Conservation (phyloP, 2,113 vertebrate genomes). For the Panthera uncia region DNA sequence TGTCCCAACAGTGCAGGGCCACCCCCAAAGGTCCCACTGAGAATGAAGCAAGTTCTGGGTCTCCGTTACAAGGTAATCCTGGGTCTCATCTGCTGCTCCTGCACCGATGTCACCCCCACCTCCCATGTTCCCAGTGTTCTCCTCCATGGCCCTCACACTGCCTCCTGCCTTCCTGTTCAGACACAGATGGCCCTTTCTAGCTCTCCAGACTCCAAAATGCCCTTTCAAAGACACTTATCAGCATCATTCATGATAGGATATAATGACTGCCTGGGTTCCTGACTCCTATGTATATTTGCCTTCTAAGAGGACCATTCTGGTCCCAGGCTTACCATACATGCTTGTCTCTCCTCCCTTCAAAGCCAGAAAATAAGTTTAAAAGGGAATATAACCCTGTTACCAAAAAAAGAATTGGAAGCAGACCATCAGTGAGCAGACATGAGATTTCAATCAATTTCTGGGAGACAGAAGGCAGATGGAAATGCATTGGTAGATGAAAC, state of each 20-base stretch:
- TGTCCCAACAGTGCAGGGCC: neutral
- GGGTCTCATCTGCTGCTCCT: neutral
- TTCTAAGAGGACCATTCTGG: neutral
- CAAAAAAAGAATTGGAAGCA: neutral
- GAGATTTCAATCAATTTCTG: neutral
- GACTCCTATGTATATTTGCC: neutral
- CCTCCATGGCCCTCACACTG: neutral
- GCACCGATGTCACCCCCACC: too few species aligned
- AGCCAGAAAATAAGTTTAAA: neutral
- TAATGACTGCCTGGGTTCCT: too few species aligned
- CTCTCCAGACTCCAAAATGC: neutral
- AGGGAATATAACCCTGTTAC: neutral
- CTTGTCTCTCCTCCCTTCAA: neutral
- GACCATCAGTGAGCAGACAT: neutral
- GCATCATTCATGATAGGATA: neutral
- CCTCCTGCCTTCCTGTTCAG: neutral
- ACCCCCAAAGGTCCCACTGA: neutral
- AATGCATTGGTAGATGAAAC: neutral
- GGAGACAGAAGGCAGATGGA: constrained; percentile 20
- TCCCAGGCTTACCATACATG: neutral
- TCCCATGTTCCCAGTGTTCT: neutral
- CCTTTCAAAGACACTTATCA: neutral
- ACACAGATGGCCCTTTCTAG: neutral
- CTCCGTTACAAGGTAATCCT: neutral
- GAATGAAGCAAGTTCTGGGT: neutral